Conservation (phyloP, 2,888 invertebrate species). For the Tenodera sinensis region DNA sequence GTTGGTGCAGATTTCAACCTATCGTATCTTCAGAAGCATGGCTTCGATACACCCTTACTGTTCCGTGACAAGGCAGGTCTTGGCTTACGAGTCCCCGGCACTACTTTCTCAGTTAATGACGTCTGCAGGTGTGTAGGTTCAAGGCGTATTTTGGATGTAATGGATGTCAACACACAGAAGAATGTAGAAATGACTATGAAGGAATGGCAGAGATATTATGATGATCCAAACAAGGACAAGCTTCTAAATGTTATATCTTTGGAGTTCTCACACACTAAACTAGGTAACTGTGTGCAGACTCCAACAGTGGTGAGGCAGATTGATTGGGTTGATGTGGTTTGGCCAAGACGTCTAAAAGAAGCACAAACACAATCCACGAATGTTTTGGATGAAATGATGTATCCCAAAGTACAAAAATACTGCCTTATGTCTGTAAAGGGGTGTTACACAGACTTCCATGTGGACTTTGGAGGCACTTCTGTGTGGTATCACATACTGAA, state of each 20-base stretch:
- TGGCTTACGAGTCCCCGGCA: conserved; percentile 80
- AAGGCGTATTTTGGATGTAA: conserved; percentile 88
- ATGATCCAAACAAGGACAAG: conserved; percentile 77
- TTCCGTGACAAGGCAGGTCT: conserved; percentile 87
- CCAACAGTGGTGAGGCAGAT: conserved; percentile 86
- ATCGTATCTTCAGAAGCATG: conserved; percentile 72
- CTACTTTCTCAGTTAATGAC: conserved; percentile 90
- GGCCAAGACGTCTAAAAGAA: conserved; percentile 94
- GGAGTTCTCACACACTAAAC: conserved; percentile 93
- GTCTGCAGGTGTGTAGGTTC: conserved; percentile 94
- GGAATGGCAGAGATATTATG: conserved; percentile 90
- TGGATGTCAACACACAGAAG: conserved; percentile 98
- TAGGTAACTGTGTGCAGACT: conserved; percentile 92
- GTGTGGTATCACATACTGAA: conserved; percentile 98
- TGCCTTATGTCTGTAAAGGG: conserved; percentile 96
- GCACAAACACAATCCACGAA: conserved; percentile 93
- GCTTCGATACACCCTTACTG: conserved; percentile 87
- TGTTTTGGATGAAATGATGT: conserved; percentile 93
- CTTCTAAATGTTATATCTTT: conserved; percentile 93
- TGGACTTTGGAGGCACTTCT: conserved; percentile 97
- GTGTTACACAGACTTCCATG: conserved; percentile 98
- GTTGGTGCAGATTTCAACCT: conserved; percentile 61
- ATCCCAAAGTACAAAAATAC: conserved; percentile 93
- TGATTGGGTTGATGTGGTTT: conserved; percentile 97
- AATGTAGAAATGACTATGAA: conserved; percentile 98